A percentile compares a stretch with the other conserved stretches of the same genome.
These are phyloP conservation scores for Zaprionus kolodkinae DNA, from an alignment of 1,140 invertebrate species.

Conservation along the genomic window DNA sequence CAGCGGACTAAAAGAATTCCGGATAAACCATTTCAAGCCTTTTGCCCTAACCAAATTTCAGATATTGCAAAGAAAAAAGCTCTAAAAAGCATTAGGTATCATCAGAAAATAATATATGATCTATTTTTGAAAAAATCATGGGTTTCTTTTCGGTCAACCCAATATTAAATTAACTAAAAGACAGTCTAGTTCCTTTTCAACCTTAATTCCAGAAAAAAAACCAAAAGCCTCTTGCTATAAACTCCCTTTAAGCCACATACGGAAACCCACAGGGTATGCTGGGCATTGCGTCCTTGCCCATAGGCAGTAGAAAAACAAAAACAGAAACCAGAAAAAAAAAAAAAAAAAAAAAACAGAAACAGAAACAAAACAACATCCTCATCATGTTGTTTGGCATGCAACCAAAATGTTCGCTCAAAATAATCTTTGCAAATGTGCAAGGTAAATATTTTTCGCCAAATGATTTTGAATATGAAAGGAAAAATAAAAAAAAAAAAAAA, in stretches of 20 bases:
- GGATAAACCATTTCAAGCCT: background rate
- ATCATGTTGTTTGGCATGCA: conserved; percentile 39
- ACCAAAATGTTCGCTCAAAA: conserved; percentile 25
- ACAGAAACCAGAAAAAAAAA: background rate
- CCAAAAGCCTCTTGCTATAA: no score
- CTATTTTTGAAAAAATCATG: no score
- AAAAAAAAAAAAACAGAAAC: conserved; percentile 17
- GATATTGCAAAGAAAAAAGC: no score
- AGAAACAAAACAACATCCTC: background rate
- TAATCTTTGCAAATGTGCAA: conserved; percentile 44
- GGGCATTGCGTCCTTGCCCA: background rate
- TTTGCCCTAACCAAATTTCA: no score
- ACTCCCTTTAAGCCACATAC: background rate
- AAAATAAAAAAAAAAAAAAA: no score
- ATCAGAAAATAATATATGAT: no score
- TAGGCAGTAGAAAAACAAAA: background rate
- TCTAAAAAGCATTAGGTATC: no score
- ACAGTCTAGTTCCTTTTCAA: background rate
- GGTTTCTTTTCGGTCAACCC: no score
- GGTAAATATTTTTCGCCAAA: conserved; percentile 47
- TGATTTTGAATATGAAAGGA: background rate
- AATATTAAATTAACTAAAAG: no score
- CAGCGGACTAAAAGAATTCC: background rate
- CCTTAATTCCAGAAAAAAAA: no score
- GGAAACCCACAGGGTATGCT: conserved; percentile 17